Conservation (phyloP, 2,888 invertebrate genomes). For the Dugesia japonica region DNA sequence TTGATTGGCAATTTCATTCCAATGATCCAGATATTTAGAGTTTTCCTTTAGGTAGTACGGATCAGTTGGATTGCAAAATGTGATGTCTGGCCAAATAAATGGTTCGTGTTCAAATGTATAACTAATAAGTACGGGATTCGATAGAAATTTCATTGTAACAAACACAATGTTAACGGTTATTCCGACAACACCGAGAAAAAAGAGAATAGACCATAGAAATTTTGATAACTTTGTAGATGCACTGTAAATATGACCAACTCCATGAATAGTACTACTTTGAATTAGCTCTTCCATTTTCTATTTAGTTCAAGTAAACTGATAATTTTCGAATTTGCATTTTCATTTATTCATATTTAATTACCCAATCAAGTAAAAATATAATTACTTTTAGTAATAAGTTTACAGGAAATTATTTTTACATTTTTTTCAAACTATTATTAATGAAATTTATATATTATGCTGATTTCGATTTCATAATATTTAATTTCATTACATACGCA, state of each 20-base stretch:
- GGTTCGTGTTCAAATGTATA: constrained; percentile 28
- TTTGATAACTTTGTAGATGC: not conserved
- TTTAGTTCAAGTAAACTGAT: too few relatives aligned
- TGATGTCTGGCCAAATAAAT: constrained; percentile 34
- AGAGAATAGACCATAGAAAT: constrained; percentile 30
- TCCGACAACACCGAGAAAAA: constrained; percentile 28
- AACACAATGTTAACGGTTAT: constrained; percentile 31
- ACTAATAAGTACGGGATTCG: constrained; percentile 29
- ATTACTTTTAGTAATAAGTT: too few relatives aligned
- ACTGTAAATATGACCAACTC: constrained; percentile 25
- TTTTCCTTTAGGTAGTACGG: not conserved
- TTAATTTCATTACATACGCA: too few relatives aligned
- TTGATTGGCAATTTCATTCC: not conserved
- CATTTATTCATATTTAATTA: too few relatives aligned
- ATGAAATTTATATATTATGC: too few relatives aligned
- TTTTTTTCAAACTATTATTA: too few relatives aligned
- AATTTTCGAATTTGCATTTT: too few relatives aligned
- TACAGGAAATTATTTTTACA: too few relatives aligned
- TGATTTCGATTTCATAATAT: too few relatives aligned
- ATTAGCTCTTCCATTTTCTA: not conserved
- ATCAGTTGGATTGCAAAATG: constrained; percentile 33
- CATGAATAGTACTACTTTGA: constrained; percentile 26
- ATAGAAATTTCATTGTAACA: constrained; percentile 23
- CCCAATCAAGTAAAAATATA: too few relatives aligned
- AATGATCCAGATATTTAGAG: not conserved